These are phyloP conservation scores for Triplophysa dalaica DNA, from an alignment of 2,113 vertebrate species.

Conservation along the genomic window DNA sequence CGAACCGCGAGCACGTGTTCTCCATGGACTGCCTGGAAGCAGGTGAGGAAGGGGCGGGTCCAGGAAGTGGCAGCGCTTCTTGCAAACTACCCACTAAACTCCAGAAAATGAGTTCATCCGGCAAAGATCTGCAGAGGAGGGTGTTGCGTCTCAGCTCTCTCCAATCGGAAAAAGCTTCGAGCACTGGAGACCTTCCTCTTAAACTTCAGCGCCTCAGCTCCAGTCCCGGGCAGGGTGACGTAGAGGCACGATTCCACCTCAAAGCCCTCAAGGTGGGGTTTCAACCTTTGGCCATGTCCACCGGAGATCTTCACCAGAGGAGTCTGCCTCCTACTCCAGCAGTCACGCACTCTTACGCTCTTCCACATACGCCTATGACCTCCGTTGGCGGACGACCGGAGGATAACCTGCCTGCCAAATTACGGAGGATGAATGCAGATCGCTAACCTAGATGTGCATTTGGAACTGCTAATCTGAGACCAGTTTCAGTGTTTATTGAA, in stretches of 20 bases:
- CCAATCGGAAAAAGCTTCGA: slow-evolving; percentile 76
- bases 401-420: slow-evolving; percentile 78
- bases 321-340: slow-evolving; percentile 59
- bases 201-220: slow-evolving; percentile 79
- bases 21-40: slow-evolving; percentile 78
- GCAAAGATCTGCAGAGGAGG: slow-evolving; percentile 78
- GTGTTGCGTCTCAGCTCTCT: slow-evolving; percentile 75
- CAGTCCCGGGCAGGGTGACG: slow-evolving; percentile 63
- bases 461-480: slow-evolving; percentile 19
- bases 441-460: slow-evolving; percentile 56
- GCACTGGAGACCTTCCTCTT: slow-evolving; percentile 81
- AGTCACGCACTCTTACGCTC: slow-evolving; percentile 58
- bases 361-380: slow-evolving; percentile 63
- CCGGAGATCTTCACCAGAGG: slow-evolving; percentile 73
- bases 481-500: not conserved
- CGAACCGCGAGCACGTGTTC: slow-evolving; percentile 73
- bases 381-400: slow-evolving; percentile 62
- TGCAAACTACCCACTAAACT: slow-evolving; percentile 79
- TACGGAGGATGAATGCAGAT: slow-evolving; percentile 77
- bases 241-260: slow-evolving; percentile 70
- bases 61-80: slow-evolving; percentile 60
- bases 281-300: slow-evolving; percentile 78
- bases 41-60: slow-evolving; percentile 53
- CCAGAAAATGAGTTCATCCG: slow-evolving; percentile 78
- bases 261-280: slow-evolving; percentile 76